Percentiles rank a stretch among this genome's conserved stretches.
These are phyloP conservation scores for Axis porcinus DNA, from an alignment of 2,113 vertebrate genomes.

Conservation along the genomic window DNA sequence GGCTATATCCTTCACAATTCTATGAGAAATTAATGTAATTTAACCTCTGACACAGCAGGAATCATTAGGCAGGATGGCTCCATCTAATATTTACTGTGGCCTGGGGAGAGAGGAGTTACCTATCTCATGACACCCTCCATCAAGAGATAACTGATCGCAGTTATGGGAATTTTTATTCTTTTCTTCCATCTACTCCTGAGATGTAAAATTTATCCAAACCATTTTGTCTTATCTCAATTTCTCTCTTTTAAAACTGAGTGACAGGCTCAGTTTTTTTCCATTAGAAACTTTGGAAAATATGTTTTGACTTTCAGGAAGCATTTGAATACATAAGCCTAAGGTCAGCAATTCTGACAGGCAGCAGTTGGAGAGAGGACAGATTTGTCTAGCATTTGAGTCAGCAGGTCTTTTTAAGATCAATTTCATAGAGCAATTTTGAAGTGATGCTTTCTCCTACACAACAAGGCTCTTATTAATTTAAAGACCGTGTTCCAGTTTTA, in stretches of 20 bases:
- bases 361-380: background rate
- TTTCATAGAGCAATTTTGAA: constrained; percentile 46
- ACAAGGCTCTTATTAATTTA: constrained; percentile 33
- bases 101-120: constrained; percentile 50
- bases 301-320: constrained; percentile 42
- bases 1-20: constrained; percentile 37
- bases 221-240: constrained; percentile 66
- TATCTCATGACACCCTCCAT: constrained; percentile 68
- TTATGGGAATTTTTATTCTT: constrained; percentile 48
- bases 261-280: constrained; percentile 61
- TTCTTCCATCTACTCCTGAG: constrained; percentile 43
- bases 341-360: constrained; percentile 44
- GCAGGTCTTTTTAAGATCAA: constrained; percentile 61
- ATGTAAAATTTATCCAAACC: constrained; percentile 68
- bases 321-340: constrained; percentile 15
- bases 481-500: constrained; percentile 4
- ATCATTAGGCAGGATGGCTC: background rate
- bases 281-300: constrained; percentile 52
- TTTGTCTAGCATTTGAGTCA: constrained; percentile 58
- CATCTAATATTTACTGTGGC: constrained; percentile 31
- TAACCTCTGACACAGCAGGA: constrained; percentile 50
- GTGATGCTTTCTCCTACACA: constrained; percentile 30
- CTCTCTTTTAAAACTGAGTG: constrained; percentile 46
- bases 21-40: constrained; percentile 66
- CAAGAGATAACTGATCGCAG: constrained; percentile 61